Conservation (phyloP, 2,888 invertebrate genomes). For the Escarpia spicata region DNA sequence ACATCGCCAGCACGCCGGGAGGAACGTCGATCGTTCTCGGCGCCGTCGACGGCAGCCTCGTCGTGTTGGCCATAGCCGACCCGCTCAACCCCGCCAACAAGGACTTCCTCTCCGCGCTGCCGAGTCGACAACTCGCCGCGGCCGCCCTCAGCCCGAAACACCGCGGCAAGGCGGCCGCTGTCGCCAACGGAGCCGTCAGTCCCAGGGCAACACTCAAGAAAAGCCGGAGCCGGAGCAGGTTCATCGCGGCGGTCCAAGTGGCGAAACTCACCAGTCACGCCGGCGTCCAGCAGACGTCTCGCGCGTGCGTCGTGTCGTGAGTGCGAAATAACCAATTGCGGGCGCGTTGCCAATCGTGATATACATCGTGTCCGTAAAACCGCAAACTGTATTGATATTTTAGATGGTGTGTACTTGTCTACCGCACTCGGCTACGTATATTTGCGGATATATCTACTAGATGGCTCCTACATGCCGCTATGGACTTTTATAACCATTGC, state of each 20-base stretch:
- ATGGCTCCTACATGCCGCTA: too few species aligned
- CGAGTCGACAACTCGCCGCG: not conserved
- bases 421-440: too few species aligned
- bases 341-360: not conserved
- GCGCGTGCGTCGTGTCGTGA: slow-evolving; percentile 19
- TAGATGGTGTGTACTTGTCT: too few species aligned
- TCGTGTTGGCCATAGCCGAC: slow-evolving; percentile 85
- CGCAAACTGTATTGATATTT: too few species aligned
- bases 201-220: slow-evolving; percentile 9
- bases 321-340: not conserved
- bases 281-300: slow-evolving; percentile 20
- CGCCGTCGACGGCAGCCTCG: slow-evolving; percentile 92
- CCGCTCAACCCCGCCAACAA: slow-evolving; percentile 21
- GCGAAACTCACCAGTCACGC: slow-evolving; percentile 38
- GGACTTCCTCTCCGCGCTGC: not conserved
- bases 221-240: slow-evolving; percentile 48
- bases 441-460: too few species aligned
- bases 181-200: slow-evolving; percentile 8
- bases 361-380: not conserved
- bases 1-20: slow-evolving; percentile 45
- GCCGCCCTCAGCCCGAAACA: not conserved
- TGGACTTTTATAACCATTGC: not conserved
- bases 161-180: not conserved
- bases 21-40: slow-evolving; percentile 58
- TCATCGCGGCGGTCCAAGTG: slow-evolving; percentile 50